phyloP scores from a whole-genome alignment of 1,140 invertebrate genomes.

The Leptopilina boulardi region DNA sequence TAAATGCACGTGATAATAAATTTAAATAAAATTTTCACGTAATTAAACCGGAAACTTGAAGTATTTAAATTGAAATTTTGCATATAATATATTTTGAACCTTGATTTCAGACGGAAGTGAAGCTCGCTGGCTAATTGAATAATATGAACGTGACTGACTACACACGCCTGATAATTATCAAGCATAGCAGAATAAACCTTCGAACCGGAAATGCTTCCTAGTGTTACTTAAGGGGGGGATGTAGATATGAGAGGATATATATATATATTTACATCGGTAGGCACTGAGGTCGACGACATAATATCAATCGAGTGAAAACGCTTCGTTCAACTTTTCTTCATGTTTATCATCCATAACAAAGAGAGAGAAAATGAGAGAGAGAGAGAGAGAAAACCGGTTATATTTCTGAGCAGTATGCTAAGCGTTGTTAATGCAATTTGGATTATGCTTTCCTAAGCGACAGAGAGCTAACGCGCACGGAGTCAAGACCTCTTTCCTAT shows the following conservation, averaged over 20 bases:
- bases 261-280: background rate
- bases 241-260: background rate
- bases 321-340: background rate
- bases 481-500: conserved; percentile 23
- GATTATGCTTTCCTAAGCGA: conserved; percentile 42
- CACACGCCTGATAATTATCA: background rate
- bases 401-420: background rate
- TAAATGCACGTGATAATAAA: too few relatives aligned
- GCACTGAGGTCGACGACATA: conserved; percentile 4
- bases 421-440: conserved; percentile 46
- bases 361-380: too few relatives aligned
- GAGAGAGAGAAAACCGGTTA: too few relatives aligned
- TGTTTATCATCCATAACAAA: too few relatives aligned
- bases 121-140: background rate
- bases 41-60: too few relatives aligned
- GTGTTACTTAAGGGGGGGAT: background rate
- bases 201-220: background rate
- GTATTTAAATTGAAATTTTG: too few relatives aligned
- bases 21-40: too few relatives aligned
- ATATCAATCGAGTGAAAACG: conserved; percentile 26
- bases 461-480: conserved; percentile 13
- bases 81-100: background rate
- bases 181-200: background rate
- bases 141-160: background rate
- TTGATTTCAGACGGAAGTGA: background rate